phyloP scores from a whole-genome alignment of 2,888 invertebrate species.

The Limnephilus marmoratus region DNA sequence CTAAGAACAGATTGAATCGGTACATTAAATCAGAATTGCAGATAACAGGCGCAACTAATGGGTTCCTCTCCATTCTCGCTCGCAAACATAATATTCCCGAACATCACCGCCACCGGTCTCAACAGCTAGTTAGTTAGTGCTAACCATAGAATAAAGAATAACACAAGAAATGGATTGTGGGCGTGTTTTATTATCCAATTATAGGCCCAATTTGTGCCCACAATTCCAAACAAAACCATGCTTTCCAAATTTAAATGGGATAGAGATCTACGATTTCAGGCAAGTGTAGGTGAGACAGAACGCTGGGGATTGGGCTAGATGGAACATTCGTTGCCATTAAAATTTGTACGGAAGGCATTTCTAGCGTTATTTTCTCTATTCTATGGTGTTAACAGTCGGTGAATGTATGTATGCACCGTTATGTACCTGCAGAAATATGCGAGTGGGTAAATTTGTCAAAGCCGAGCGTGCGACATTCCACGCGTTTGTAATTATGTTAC shows the following conservation, averaged over 20 bases:
- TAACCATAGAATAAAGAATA: not conserved
- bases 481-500: conserved; percentile 15
- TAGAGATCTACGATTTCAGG: no score
- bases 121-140: not conserved
- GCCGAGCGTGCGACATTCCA: not conserved
- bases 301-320: no score
- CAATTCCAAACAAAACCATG: no score
- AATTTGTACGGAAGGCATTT: no score
- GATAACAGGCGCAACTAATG: not conserved
- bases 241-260: no score
- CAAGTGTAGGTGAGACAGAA: no score
- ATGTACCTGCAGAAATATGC: not conserved
- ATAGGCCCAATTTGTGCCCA: no score
- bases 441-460: not conserved
- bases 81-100: not conserved
- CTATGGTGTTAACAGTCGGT: not conserved
- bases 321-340: no score
- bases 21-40: not conserved
- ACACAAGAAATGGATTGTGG: no score
- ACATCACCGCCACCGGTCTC: not conserved
- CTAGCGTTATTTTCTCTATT: no score
- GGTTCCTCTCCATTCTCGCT: not conserved
- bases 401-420: not conserved
- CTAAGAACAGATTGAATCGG: no score
- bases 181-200: no score